Conservation (phyloP, 2,797 vertebrate species). For the Triplophysa yarkandensis region DNA sequence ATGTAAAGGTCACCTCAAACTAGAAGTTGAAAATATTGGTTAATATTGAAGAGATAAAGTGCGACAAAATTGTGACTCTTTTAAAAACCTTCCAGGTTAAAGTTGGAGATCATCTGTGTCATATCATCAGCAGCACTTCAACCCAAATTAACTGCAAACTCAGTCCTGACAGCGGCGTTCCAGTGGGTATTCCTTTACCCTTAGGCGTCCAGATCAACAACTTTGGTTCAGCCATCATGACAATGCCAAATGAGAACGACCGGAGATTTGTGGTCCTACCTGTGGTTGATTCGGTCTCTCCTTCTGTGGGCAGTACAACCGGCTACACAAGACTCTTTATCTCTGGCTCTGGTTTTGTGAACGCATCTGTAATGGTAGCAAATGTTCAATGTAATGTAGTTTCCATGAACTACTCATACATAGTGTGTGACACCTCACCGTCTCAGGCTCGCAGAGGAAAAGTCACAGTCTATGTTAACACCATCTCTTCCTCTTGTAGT, state of each 20-base stretch:
- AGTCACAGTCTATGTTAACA: slow-evolving; percentile 58
- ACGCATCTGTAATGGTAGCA: slow-evolving; percentile 63
- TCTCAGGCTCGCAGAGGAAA: slow-evolving; percentile 62
- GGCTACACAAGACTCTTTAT: slow-evolving; percentile 76
- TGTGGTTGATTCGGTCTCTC: slow-evolving; percentile 71
- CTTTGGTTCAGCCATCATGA: slow-evolving; percentile 73
- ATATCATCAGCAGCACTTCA: slow-evolving; percentile 72
- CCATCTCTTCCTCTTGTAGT: slow-evolving; percentile 69
- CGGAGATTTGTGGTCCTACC: slow-evolving; percentile 81
- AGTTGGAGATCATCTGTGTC: slow-evolving; percentile 74
- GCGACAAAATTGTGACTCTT: no score
- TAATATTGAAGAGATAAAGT: no score
- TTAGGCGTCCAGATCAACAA: slow-evolving; percentile 77
- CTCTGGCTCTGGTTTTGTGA: slow-evolving; percentile 78
- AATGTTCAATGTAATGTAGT: slow-evolving; percentile 67
- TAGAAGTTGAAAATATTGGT: no score
- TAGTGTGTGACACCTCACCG: slow-evolving; percentile 76
- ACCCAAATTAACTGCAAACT: slow-evolving; percentile 75
- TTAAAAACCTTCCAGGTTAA: no score
- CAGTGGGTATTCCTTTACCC: slow-evolving; percentile 70
- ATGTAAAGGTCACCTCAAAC: no score
- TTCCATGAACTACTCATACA: slow-evolving; percentile 73
- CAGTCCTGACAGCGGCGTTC: slow-evolving; percentile 66
- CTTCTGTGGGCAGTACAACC: slow-evolving; percentile 72
- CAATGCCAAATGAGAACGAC: slow-evolving; percentile 59